phyloP scores from a whole-genome alignment of 2,888 invertebrate genomes.

The Bibio marci region DNA sequence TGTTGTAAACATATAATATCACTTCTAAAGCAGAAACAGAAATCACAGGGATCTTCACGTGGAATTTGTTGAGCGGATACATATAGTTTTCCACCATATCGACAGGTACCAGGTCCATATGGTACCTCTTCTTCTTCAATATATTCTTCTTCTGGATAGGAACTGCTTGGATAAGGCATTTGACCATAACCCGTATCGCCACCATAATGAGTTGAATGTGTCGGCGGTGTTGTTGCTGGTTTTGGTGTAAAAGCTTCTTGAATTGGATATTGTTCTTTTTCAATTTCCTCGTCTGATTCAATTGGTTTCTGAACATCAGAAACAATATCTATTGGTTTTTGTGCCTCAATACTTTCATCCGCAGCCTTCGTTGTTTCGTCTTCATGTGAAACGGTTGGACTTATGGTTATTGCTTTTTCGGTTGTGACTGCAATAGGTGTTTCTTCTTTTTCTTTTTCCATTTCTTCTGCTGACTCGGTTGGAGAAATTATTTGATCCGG shows the following conservation, averaged over 20 bases:
- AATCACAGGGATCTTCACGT: conserved; percentile 85
- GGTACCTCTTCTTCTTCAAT: conserved; percentile 47
- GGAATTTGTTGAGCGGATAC: conserved; percentile 92
- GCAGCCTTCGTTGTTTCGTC: conserved; percentile 19
- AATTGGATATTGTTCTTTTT: not conserved
- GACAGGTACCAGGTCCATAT: conserved; percentile 78
- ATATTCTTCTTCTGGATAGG: conserved; percentile 43
- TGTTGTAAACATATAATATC: conserved; percentile 91
- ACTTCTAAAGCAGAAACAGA: conserved; percentile 93
- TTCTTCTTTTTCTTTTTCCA: not conserved
- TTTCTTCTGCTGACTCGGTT: not conserved
- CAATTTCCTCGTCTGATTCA: not conserved
- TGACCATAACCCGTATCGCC: conserved; percentile 6
- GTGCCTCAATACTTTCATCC: conserved; percentile 4
- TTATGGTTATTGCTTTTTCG: not conserved
- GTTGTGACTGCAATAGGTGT: not conserved
- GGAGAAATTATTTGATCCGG: too few species aligned
- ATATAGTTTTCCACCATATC: conserved; percentile 83
- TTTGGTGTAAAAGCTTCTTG: not conserved
- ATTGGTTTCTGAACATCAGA: conserved; percentile 6
- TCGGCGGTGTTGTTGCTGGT: not conserved
- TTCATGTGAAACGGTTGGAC: not conserved
- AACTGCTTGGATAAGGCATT: conserved; percentile 19
- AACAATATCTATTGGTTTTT: conserved; percentile 4
- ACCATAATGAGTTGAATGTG: not conserved